phyloP scores from a whole-genome alignment of 2,797 vertebrate species.

The Danio jaintianensis region DNA sequence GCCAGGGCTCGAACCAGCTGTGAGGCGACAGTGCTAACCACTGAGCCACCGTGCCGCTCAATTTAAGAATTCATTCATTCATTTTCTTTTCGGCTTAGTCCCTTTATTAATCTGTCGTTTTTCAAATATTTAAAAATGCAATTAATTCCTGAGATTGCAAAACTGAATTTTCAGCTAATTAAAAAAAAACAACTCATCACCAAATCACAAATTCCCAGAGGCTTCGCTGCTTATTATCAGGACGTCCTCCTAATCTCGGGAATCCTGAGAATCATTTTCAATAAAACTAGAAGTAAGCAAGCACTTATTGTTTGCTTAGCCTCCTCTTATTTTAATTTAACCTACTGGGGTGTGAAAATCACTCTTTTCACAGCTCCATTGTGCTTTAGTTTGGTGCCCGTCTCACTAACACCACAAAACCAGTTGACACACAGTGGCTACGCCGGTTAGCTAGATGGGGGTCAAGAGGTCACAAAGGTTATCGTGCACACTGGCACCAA shows the following conservation, averaged over 20 bases:
- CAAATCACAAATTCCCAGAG: neutral
- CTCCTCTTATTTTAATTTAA: slow-evolving; percentile 27
- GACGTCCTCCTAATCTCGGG: neutral
- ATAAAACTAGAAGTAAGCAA: slow-evolving; percentile 3
- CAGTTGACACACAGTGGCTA: slow-evolving; percentile 29
- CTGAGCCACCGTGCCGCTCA: no score
- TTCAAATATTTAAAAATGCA: no score
- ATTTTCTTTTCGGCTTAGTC: no score
- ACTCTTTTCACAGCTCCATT: slow-evolving; percentile 17
- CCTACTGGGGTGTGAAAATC: slow-evolving; percentile 4
- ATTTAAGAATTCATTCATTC: no score
- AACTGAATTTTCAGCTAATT: neutral
- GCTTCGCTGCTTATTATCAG: neutral
- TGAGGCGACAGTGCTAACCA: no score
- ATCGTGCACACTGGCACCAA: slow-evolving; percentile 53
- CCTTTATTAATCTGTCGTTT: no score
- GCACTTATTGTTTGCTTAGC: slow-evolving; percentile 17
- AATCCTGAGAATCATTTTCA: neutral
- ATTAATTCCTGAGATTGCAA: no score
- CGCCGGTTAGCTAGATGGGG: slow-evolving; percentile 27
- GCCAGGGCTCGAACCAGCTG: no score
- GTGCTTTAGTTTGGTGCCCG: slow-evolving; percentile 3
- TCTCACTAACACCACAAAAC: slow-evolving; percentile 34
- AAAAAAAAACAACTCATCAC: neutral
- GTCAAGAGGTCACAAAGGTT: slow-evolving; percentile 51